Evolutionary conservation across 1,140 invertebrate genomes (phyloP), one percentile per base, ranked within the genome.

Genomic region (Drosophila nikananu): DNA sequence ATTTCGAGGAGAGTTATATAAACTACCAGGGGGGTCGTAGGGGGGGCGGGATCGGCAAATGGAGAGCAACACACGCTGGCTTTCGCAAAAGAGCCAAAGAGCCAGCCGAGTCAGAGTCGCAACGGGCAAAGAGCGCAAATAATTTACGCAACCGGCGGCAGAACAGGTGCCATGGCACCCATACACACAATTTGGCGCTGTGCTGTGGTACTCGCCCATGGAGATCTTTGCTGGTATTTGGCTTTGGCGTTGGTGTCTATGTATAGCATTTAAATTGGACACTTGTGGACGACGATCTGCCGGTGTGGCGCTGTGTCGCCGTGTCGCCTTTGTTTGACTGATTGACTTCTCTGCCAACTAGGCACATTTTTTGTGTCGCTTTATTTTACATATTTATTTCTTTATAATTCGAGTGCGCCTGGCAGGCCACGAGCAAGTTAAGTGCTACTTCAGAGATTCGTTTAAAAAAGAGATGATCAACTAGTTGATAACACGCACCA

Each of bases 61-160:
- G 77, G 79, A 86, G 83, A 51, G 83, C 79, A 60, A 61, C 83
- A 84, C 81, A 86, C 82, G 79, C 82, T 55, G 54, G 82, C 74
- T 79, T 62, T 52, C 51, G 58, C 62, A 63, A 54, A 64, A 71
- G 70, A 72, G 67, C 52, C 30, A 78, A 80, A 83, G 79, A 55
- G 51, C n/a, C 27, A 54, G n/a, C 49, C 49, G 49, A 32, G 52
- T 23, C 52, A 35, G 52, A 86, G 78, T 52, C 27, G 58, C 30
- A 12, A 25, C 37, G 62, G 37, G 19, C 61, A 70, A 89, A 83
- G 81, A 89, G 83, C 54, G 51, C 41, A 49, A 82, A 57, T 79
- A 59, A 71, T 79, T 83, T 83, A 77, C 80, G 81, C 75, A 78
- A 77, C 49, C 59, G n/a, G 54, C 46, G 52, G 35, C 54, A 57